Base-by-base conservation (phyloP, 2,113 vertebrate species). In the Okapia johnstoni region DNA sequence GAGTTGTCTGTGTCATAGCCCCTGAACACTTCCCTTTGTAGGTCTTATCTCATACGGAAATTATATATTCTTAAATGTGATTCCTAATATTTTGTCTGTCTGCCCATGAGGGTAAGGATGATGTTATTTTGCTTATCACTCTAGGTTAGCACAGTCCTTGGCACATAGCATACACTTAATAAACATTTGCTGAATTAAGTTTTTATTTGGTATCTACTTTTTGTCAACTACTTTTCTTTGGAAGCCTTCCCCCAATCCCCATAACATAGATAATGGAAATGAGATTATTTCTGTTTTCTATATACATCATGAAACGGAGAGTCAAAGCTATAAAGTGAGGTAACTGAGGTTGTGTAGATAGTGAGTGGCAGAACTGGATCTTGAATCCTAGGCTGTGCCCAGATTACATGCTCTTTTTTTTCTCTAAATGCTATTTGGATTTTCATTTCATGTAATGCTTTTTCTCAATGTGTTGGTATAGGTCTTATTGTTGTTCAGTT, bases 251-350 rank as follows among this genome's bases (percentile, higher is more conserved):
- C 7, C 46, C 76, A 83, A n/a, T 21, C 46, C 36, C 55, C 33
- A 52, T 50, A 61, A 23, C 25, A 73, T 16, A 40, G 21, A 25
- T 61, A 70, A 57, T 73, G 79, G 26, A 54, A 95, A 57, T 54
- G 63, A 90, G 88, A 40, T 66, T 36, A 46, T 23, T 77, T 85
- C 66, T 80, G 1, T 90, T 86, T 95, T 61, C 54, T 52, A 79
- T 30, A 26, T 17, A 50, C 12, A 76, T 76, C 23, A 89, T 81
- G 63, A 86, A 58, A 90, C 73, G 70, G 57, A 94, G n/a, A 94
- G 26, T 83, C 43, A 58, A 57, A 83, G 21, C 30, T 48, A 17
- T 26, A 61, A 0, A 63, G 7, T 52, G 55, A 95, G 17, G 52
- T 63, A 61, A 76, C 30, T 2, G 40, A 58, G 30, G 14, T 33